Percentiles rank a stretch among this genome's conserved stretches.
Evolutionary conservation across 2,113 vertebrate species (phyloP).

Genomic region (Abramis brama): DNA sequence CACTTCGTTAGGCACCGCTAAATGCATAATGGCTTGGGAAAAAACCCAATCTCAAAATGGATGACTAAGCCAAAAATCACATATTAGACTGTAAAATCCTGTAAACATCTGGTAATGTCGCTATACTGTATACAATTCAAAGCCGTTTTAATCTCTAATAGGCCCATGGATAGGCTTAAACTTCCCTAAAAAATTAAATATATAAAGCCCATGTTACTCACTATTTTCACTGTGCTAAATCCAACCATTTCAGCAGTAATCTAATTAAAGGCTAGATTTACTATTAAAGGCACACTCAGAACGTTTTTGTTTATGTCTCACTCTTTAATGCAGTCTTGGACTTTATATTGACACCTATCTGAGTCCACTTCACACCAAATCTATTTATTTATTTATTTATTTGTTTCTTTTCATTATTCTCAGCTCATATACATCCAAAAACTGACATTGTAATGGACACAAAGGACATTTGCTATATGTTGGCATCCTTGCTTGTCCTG

Average conservation of each 20-base stretch:
- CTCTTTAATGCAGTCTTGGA: background rate
- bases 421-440: too few species aligned
- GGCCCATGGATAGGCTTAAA: conserved; percentile 21
- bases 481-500: background rate
- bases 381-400: too few species aligned
- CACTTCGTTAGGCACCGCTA: conserved; percentile 44
- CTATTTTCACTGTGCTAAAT: conserved; percentile 19
- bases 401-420: background rate
- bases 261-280: conserved; percentile 8
- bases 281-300: background rate
- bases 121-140: background rate
- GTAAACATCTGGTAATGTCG: conserved; percentile 12
- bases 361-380: too few species aligned
- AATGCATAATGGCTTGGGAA: conserved; percentile 42
- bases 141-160: conserved; percentile 6
- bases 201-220: background rate
- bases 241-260: background rate
- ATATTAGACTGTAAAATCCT: conserved; percentile 24
- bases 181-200: background rate
- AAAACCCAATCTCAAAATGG: conserved; percentile 32
- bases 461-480: too few species aligned
- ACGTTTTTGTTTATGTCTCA: background rate
- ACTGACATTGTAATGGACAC: too few species aligned
- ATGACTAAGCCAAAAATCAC: conserved; percentile 24
- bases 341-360: too few species aligned